Evolutionary conservation across 1,140 invertebrate species (phyloP).

Genomic region (Trialeurodes vaporariorum): DNA sequence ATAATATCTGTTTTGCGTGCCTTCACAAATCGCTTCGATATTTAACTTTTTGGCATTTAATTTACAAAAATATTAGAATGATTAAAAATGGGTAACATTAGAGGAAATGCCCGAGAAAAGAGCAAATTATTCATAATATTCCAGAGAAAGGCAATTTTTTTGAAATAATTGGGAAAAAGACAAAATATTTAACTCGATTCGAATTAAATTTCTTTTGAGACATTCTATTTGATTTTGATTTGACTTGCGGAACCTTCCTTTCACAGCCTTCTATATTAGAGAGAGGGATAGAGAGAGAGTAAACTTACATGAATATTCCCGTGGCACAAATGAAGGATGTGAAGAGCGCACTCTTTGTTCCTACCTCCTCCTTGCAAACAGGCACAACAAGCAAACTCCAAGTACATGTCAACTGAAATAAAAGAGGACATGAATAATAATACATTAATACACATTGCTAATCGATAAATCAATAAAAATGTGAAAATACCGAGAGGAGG

Average conservation of each 20-base stretch:
- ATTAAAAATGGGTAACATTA: too few relatives aligned
- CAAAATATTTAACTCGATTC: not conserved
- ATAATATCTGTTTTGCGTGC: too few relatives aligned
- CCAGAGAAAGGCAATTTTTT: not conserved
- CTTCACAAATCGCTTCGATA: too few relatives aligned
- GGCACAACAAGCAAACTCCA: slow-evolving; percentile 86
- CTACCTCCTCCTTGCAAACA: slow-evolving; percentile 79
- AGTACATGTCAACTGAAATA: slow-evolving; percentile 64
- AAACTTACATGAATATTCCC: slow-evolving; percentile 71
- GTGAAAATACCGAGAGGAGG: too few relatives aligned
- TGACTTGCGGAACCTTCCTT: not conserved
- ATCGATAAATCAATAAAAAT: too few relatives aligned
- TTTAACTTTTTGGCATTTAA: too few relatives aligned
- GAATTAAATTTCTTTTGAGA: not conserved
- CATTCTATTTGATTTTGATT: not conserved
- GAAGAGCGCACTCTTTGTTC: slow-evolving; percentile 89
- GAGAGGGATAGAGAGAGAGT: too few relatives aligned
- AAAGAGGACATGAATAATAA: slow-evolving; percentile 8
- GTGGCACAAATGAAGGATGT: slow-evolving; percentile 71
- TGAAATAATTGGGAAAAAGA: not conserved
- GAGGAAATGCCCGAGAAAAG: too few relatives aligned
- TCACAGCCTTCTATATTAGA: not conserved
- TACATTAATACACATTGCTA: not conserved
- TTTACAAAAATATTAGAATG: too few relatives aligned
- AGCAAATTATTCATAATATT: not conserved